Evolutionary conservation across 2,113 vertebrate species (phyloP).

Genomic region (Gallinago media): DNA sequence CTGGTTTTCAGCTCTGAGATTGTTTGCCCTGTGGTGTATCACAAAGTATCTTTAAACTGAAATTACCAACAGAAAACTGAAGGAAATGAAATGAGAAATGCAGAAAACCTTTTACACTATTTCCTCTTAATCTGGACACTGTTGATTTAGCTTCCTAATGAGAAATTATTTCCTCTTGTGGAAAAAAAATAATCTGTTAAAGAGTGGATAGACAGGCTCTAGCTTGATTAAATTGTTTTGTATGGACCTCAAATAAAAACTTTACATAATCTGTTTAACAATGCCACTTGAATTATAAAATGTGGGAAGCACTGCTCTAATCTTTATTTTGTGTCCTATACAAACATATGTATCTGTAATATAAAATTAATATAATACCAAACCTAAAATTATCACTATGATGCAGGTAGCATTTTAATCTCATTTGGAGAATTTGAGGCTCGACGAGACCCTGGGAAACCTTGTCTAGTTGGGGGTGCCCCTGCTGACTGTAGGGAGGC

Average conservation of each 20-base stretch:
- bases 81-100: background rate
- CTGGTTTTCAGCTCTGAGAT: background rate
- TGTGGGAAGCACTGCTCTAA: background rate
- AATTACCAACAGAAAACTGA: background rate
- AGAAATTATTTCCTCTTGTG: background rate
- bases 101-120: background rate
- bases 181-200: background rate
- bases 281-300: background rate
- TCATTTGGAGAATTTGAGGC: background rate
- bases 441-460: no score
- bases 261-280: background rate
- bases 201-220: background rate
- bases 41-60: slow-evolving; percentile 13
- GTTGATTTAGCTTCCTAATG: background rate
- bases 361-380: background rate
- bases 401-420: background rate
- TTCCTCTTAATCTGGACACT: background rate
- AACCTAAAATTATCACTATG: background rate
- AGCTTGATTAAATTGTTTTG: background rate
- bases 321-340: background rate
- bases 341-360: background rate
- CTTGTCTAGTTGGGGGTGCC: no score
- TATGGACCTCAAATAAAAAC: background rate
- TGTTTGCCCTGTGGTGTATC: background rate
- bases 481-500: no score